phyloP scores from a whole-genome alignment of 2,797 vertebrate species.

The Typhlichthys subterraneus region DNA sequence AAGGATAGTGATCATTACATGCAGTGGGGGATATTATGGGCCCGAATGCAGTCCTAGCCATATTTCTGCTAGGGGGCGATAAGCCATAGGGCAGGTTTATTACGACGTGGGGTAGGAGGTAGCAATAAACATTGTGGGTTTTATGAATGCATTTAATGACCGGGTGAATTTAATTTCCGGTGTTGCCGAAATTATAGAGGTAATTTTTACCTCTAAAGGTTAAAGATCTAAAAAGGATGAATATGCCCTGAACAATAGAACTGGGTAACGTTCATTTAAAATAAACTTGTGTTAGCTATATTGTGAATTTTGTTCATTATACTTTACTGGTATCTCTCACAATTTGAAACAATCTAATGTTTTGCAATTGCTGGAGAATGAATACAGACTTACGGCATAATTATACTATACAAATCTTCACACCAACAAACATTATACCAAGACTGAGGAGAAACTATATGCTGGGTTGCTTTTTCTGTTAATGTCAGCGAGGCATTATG shows the following conservation, averaged over 20 bases:
- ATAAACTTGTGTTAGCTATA: neutral
- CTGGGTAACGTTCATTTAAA: neutral
- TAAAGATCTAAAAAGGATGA: too few relatives aligned
- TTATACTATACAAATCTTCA: slow-evolving; percentile 5
- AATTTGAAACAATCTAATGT: slow-evolving; percentile 2
- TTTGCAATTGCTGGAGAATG: neutral
- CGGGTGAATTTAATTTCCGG: neutral
- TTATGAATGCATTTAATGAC: neutral
- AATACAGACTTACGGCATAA: neutral
- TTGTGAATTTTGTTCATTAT: too few relatives aligned
- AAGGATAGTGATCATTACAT: neutral
- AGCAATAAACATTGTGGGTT: neutral
- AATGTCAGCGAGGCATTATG: slow-evolving; percentile 20
- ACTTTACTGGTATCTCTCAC: neutral
- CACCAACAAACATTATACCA: neutral
- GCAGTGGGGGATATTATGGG: neutral
- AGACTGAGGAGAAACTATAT: slow-evolving; percentile 9
- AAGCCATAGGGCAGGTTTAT: neutral
- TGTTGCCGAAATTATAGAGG: neutral
- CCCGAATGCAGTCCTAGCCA: too few relatives aligned
- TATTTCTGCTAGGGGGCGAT: neutral
- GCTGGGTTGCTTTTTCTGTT: slow-evolving; percentile 6
- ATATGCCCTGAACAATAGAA: too few relatives aligned
- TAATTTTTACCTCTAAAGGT: too few relatives aligned
- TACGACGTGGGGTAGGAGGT: neutral